phyloP scores from a whole-genome alignment of 1,140 invertebrate species.

The Macrotrachela quadricornifera region DNA sequence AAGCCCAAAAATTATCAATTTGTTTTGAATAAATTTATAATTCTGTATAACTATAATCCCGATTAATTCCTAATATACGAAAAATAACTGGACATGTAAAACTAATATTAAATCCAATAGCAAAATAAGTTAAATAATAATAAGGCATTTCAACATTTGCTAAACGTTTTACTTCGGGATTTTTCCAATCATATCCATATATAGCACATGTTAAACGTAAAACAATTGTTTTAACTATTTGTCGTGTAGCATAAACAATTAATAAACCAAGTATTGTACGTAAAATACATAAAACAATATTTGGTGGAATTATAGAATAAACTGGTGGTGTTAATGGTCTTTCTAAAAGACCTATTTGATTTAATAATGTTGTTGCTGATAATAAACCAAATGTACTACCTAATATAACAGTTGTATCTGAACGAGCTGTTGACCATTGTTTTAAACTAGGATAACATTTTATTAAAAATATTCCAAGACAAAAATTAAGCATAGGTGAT shows the following conservation, averaged over 20 bases:
- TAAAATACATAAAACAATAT: constrained; percentile 34
- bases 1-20: no score
- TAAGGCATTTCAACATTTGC: constrained; percentile 47
- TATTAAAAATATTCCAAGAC: constrained; percentile 43
- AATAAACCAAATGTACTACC: constrained; percentile 49
- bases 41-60: constrained; percentile 60
- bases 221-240: constrained; percentile 44
- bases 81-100: constrained; percentile 58
- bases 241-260: constrained; percentile 43
- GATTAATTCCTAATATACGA: constrained; percentile 46
- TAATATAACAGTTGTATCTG: constrained; percentile 61
- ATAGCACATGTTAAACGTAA: constrained; percentile 47
- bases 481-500: constrained; percentile 42
- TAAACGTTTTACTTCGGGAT: constrained; percentile 27
- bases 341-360: constrained; percentile 45
- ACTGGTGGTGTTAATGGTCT: constrained; percentile 35
- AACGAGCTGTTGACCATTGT: constrained; percentile 36
- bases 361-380: constrained; percentile 60
- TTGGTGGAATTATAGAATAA: neutral
- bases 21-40: neutral
- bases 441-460: constrained; percentile 40
- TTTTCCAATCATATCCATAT: constrained; percentile 34
- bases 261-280: constrained; percentile 50
- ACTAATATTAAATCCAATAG: constrained; percentile 38
- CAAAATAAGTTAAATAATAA: constrained; percentile 42